phyloP scores from a whole-genome alignment of 2,888 invertebrate species.

The Ptilodon capucinus region DNA sequence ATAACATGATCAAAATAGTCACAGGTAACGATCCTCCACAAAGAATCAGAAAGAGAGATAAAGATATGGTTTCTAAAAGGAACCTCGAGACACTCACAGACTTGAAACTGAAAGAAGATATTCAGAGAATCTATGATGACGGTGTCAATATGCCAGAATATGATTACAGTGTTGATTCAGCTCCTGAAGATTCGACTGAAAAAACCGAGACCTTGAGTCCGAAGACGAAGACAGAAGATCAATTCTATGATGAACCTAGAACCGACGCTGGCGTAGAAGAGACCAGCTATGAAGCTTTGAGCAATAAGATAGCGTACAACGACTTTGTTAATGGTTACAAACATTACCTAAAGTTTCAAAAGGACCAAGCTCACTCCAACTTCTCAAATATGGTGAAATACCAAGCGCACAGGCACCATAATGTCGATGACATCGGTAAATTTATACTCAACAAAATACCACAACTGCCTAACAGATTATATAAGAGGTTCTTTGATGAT shows the following conservation, averaged over 20 bases:
- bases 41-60: slow-evolving; percentile 14
- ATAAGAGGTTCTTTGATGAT: slow-evolving; percentile 49
- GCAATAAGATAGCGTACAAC: slow-evolving; percentile 58
- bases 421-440: slow-evolving; percentile 72
- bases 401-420: slow-evolving; percentile 70
- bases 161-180: slow-evolving; percentile 15
- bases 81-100: slow-evolving; percentile 35
- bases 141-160: slow-evolving; percentile 32
- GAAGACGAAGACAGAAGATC: neutral
- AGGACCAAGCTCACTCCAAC: slow-evolving; percentile 49
- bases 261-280: slow-evolving; percentile 15
- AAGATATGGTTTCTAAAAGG: slow-evolving; percentile 29
- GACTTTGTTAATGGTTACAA: slow-evolving; percentile 68
- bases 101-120: slow-evolving; percentile 28
- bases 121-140: slow-evolving; percentile 32
- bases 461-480: slow-evolving; percentile 34
- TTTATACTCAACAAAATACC: slow-evolving; percentile 67
- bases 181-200: neutral
- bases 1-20: slow-evolving; percentile 43
- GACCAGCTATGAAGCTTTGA: slow-evolving; percentile 47
- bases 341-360: slow-evolving; percentile 65
- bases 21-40: slow-evolving; percentile 23
- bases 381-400: slow-evolving; percentile 64
- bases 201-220: neutral
- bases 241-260: neutral